These are phyloP conservation scores for Hirtodrosophila confusa DNA, from an alignment of 2,888 invertebrate species.

Conservation along the genomic window DNA sequence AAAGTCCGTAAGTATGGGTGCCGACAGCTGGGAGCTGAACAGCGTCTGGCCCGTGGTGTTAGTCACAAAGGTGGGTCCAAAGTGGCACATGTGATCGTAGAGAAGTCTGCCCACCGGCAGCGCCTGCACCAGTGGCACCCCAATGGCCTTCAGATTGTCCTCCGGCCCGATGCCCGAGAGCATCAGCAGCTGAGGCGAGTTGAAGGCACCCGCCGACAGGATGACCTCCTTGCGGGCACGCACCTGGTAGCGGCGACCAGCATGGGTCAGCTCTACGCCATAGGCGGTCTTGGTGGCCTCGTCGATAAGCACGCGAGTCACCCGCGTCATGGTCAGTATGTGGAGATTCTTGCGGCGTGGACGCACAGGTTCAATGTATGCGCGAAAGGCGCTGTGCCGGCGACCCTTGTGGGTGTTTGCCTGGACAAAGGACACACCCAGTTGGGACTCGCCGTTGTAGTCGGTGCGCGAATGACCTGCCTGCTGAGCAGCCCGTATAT, in stretches of 20 bases:
- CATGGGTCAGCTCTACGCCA: slow-evolving; percentile 88
- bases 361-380: slow-evolving; percentile 87
- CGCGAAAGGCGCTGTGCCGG: slow-evolving; percentile 88
- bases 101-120: slow-evolving; percentile 88
- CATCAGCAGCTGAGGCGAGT: slow-evolving; percentile 95
- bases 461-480: slow-evolving; percentile 89
- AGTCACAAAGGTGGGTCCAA: slow-evolving; percentile 82
- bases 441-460: slow-evolving; percentile 87
- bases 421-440: slow-evolving; percentile 89
- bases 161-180: slow-evolving; percentile 89
- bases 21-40: slow-evolving; percentile 43
- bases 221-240: slow-evolving; percentile 91
- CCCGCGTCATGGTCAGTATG: slow-evolving; percentile 87
- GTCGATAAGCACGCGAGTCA: slow-evolving; percentile 88
- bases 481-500: slow-evolving; percentile 87
- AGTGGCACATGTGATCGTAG: slow-evolving; percentile 86
- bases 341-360: slow-evolving; percentile 86
- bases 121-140: slow-evolving; percentile 87
- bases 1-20: slow-evolving; percentile 59
- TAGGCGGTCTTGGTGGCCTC: slow-evolving; percentile 87
- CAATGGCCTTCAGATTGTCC: slow-evolving; percentile 85
- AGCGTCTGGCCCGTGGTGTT: slow-evolving; percentile 80
- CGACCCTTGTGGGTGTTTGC: slow-evolving; percentile 86
- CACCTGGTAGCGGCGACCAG: slow-evolving; percentile 85
- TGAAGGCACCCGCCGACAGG: slow-evolving; percentile 93